Conservation (phyloP, 2,797 vertebrate genomes). For the Enteromius afrohamiltoni region DNA sequence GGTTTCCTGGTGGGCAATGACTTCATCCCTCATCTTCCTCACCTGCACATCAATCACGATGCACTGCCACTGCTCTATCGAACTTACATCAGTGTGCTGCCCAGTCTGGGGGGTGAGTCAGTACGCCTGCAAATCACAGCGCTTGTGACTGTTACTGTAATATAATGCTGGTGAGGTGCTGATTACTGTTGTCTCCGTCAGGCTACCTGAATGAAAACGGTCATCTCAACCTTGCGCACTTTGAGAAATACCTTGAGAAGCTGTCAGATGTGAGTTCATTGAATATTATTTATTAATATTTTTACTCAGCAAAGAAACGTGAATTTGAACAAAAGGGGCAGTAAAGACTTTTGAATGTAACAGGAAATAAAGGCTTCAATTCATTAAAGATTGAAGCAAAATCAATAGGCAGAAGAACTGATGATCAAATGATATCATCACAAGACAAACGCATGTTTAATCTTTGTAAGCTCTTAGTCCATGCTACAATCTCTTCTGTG, state of each 20-base stretch:
- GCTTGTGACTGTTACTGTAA: constrained; percentile 18
- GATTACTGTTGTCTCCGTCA: constrained; percentile 64
- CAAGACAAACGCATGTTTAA: too few species aligned
- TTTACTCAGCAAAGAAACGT: too few species aligned
- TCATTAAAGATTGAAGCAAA: too few species aligned
- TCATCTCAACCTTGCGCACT: constrained; percentile 90
- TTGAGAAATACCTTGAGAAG: constrained; percentile 95
- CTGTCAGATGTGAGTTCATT: constrained; percentile 84
- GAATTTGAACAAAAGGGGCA: too few species aligned
- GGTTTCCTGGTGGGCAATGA: constrained; percentile 99
- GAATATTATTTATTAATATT: too few species aligned
- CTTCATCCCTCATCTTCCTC: constrained; percentile 99
- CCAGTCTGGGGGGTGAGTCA: constrained; percentile 87
- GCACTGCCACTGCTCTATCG: constrained; percentile 95
- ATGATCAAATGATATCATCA: too few species aligned
- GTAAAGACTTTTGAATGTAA: too few species aligned
- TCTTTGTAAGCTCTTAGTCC: neutral
- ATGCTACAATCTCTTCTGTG: constrained; percentile 27
- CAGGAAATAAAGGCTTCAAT: too few species aligned
- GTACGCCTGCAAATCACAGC: neutral
- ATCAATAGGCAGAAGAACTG: too few species aligned
- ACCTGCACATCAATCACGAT: constrained; percentile 98
- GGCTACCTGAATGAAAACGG: constrained; percentile 98
- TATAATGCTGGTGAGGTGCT: neutral
- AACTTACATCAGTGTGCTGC: constrained; percentile 91